Percentiles rank a stretch among this genome's conserved stretches.
phyloP scores from a whole-genome alignment of 2,113 vertebrate species.

The Probosciger aterrimus region DNA sequence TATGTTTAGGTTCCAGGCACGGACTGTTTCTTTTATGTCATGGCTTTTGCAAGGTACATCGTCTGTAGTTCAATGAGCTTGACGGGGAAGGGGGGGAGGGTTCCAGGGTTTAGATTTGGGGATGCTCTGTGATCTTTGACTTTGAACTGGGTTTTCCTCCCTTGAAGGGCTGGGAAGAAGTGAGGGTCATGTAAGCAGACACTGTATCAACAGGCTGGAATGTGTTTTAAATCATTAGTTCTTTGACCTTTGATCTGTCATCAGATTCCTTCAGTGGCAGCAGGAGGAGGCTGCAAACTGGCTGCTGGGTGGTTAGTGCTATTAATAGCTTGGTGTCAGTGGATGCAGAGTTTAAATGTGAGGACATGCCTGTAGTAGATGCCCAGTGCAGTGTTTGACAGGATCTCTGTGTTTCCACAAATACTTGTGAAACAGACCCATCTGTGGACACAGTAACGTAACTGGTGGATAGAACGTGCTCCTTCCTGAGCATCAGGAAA shows the following conservation, averaged over 20 bases:
- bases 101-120: background rate
- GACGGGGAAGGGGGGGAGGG: background rate
- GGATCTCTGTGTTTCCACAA: background rate
- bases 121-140: conserved; percentile 25
- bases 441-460: background rate
- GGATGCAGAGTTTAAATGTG: background rate
- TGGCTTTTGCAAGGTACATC: background rate
- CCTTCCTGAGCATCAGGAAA: background rate
- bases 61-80: background rate
- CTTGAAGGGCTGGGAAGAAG: conserved; percentile 2
- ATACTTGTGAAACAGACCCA: background rate
- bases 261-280: background rate
- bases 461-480: background rate
- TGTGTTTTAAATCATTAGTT: conserved; percentile 55
- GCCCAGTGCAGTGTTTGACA: background rate
- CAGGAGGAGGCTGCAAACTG: background rate
- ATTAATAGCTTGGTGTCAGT: background rate
- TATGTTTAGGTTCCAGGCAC: background rate
- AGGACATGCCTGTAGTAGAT: background rate
- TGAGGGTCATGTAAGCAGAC: conserved; percentile 32
- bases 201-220: conserved; percentile 39
- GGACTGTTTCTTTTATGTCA: background rate
- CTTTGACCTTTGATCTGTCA: conserved; percentile 62
- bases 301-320: background rate
- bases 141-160: conserved; percentile 34